Conservation (phyloP, 2,888 invertebrate genomes). For the Antitype chi region DNA sequence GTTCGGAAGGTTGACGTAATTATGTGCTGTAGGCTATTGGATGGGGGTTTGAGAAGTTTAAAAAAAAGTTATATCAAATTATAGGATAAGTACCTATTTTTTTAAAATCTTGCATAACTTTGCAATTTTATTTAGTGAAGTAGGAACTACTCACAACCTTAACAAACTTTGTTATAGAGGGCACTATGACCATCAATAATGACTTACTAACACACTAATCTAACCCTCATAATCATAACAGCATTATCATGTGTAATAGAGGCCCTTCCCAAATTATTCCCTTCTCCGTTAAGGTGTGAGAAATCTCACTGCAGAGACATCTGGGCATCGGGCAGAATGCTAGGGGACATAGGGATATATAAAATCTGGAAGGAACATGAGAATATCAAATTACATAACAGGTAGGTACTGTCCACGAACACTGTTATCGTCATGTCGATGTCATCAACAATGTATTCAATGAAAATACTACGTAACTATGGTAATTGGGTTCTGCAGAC, state of each 20-base stretch:
- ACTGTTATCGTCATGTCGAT: conserved; percentile 6
- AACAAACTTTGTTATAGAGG: neutral
- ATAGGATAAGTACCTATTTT: neutral
- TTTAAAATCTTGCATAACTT: neutral
- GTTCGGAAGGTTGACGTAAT: conserved; percentile 64
- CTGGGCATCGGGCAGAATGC: neutral
- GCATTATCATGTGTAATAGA: conserved; percentile 3
- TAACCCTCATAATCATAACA: conserved; percentile 15
- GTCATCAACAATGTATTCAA: neutral
- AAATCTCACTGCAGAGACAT: neutral
- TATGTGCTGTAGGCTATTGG: conserved; percentile 34
- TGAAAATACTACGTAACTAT: too few species aligned
- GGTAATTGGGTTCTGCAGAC: neutral
- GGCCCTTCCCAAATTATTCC: neutral
- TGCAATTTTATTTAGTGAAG: neutral
- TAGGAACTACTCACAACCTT: neutral
- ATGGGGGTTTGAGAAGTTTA: conserved; percentile 34
- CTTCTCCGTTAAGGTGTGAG: neutral
- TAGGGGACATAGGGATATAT: too few species aligned
- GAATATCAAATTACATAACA: conserved; percentile 13
- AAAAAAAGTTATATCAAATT: conserved; percentile 3
- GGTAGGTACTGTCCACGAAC: neutral
- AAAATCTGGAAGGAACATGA: neutral
- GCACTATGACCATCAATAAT: neutral
- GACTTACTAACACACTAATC: neutral